phyloP scores from a whole-genome alignment of 2,888 invertebrate species.

The Drosophila testacea region DNA sequence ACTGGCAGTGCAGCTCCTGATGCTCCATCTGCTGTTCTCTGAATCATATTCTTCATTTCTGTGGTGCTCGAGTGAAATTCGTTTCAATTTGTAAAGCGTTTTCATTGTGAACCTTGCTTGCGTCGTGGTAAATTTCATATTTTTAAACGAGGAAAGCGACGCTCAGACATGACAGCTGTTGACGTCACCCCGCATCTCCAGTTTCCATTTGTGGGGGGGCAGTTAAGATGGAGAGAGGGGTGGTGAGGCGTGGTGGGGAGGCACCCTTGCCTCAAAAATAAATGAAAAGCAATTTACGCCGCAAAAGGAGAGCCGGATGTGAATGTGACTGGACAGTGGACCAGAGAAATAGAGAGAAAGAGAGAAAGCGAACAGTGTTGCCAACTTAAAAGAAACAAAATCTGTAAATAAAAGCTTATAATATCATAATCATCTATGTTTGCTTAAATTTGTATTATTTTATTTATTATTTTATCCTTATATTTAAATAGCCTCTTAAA shows the following conservation, averaged over 20 bases:
- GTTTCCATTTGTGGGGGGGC: background rate
- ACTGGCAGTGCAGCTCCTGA: slow-evolving; percentile 9
- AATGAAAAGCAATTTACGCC: slow-evolving; percentile 76
- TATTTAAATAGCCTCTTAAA: too few species aligned
- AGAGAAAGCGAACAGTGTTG: too few species aligned
- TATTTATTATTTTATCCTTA: too few species aligned
- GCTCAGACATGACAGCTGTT: slow-evolving; percentile 66
- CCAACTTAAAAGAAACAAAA: too few species aligned
- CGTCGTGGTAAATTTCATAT: slow-evolving; percentile 62
- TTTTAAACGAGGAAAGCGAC: slow-evolving; percentile 18
- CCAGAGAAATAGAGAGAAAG: background rate
- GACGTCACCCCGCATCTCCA: slow-evolving; percentile 34
- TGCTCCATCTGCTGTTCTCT: slow-evolving; percentile 11
- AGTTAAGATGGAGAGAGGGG: background rate
- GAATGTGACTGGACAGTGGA: slow-evolving; percentile 6
- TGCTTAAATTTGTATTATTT: too few species aligned
- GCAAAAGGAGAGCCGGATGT: slow-evolving; percentile 35
- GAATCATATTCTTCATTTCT: slow-evolving; percentile 53
- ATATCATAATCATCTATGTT: too few species aligned
- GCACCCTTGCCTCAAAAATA: slow-evolving; percentile 44
- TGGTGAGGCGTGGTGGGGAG: background rate
- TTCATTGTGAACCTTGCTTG: slow-evolving; percentile 48
- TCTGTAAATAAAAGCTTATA: too few species aligned
- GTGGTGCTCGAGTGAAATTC: slow-evolving; percentile 52
- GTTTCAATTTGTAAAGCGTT: slow-evolving; percentile 73